Conservation (phyloP, 1,140 invertebrate genomes). For the Apocrypta bakeri region DNA sequence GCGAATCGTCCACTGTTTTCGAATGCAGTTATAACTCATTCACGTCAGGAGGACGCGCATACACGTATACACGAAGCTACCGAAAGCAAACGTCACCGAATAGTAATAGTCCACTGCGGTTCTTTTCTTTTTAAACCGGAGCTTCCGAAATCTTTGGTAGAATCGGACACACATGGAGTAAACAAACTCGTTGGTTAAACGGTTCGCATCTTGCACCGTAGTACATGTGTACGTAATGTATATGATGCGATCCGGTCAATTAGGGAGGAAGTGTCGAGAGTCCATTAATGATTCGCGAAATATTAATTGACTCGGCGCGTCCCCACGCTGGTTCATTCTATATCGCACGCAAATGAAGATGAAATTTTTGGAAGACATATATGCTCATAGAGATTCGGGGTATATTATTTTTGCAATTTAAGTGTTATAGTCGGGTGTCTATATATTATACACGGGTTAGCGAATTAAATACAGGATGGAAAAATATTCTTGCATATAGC, state of each 20-base stretch:
- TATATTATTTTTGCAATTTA: too few relatives aligned
- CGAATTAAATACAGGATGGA: too few relatives aligned
- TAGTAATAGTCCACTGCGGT: not conserved
- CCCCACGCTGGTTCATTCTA: not conserved
- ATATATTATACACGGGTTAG: too few relatives aligned
- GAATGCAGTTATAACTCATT: constrained; percentile 57
- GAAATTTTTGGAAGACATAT: not conserved
- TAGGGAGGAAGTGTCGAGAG: constrained; percentile 50
- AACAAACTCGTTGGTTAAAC: constrained; percentile 28
- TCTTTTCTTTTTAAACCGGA: too few relatives aligned
- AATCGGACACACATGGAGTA: constrained; percentile 15
- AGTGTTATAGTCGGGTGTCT: too few relatives aligned
- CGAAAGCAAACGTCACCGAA: constrained; percentile 38
- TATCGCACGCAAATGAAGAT: not conserved
- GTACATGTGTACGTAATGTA: not conserved
- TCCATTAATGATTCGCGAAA: constrained; percentile 59
- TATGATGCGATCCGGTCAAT: constrained; percentile 54
- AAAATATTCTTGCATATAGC: too few relatives aligned
- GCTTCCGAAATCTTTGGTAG: constrained; percentile 44
- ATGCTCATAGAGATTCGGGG: not conserved
- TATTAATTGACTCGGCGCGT: constrained; percentile 60
- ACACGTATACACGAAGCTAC: not conserved
- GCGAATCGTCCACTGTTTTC: constrained; percentile 29
- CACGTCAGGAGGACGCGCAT: constrained; percentile 34
- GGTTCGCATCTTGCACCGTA: not conserved